phyloP scores from a whole-genome alignment of 2,113 vertebrate genomes.

The Craseonycteris thonglongyai region DNA sequence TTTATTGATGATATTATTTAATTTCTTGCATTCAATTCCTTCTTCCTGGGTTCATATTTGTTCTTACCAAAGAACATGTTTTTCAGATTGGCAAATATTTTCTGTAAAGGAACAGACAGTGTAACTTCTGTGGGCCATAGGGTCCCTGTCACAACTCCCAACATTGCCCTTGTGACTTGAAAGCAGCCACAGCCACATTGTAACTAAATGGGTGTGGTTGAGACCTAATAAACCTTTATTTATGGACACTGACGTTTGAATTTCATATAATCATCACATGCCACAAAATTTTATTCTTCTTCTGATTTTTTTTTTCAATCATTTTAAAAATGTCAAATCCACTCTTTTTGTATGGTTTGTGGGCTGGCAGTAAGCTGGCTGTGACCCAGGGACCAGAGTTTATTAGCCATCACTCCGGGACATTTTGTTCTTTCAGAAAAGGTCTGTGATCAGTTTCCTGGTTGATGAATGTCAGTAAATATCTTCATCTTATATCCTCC shows the following conservation, averaged over 20 bases:
- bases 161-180: too few relatives aligned
- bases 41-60: not conserved
- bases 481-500: not conserved
- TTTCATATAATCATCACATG: not conserved
- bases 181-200: fast-evolving
- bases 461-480: not conserved
- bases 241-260: not conserved
- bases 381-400: fast-evolving
- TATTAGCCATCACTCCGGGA: fast-evolving
- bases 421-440: too few relatives aligned
- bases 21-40: not conserved
- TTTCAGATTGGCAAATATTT: not conserved
- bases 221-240: not conserved
- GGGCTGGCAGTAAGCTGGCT: fast-evolving
- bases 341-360: too few relatives aligned
- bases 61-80: not conserved
- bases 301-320: not conserved
- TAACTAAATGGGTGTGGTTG: not conserved
- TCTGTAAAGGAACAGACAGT: not conserved
- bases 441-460: not conserved
- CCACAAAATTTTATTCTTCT: not conserved
- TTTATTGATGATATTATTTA: not conserved
- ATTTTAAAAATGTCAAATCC: not conserved
- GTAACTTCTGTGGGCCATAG: too few relatives aligned
- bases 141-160: not conserved